Percentiles rank a stretch among this genome's conserved stretches.
These are phyloP conservation scores for Trichopria drosophilae DNA, from an alignment of 2,888 invertebrate species.

Conservation along the genomic window DNA sequence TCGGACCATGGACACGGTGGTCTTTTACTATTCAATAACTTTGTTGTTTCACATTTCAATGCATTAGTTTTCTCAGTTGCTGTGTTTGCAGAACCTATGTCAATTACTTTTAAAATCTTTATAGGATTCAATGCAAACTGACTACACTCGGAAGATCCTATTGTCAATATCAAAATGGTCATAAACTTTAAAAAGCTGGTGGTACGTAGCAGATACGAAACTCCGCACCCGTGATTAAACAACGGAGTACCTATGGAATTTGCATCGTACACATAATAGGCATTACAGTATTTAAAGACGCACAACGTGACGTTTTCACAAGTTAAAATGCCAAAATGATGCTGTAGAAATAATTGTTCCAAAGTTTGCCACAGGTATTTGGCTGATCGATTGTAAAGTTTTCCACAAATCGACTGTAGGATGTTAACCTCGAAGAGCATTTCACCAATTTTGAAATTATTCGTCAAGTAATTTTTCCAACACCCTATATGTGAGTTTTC, in stretches of 20 bases:
- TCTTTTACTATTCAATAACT: too few relatives aligned
- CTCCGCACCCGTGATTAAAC: conserved; percentile 44
- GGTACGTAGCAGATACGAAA: conserved; percentile 40
- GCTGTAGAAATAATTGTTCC: conserved; percentile 42
- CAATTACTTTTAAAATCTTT: conserved; percentile 43
- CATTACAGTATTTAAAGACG: conserved; percentile 47
- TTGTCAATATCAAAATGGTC: conserved; percentile 40
- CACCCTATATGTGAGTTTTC: conserved; percentile 27
- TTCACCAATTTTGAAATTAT: conserved; percentile 45
- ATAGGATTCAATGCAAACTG: conserved; percentile 45
- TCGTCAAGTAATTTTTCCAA: conserved; percentile 38
- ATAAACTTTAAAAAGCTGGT: conserved; percentile 46
- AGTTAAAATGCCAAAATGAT: conserved; percentile 44
- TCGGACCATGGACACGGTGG: too few relatives aligned
- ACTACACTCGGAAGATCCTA: conserved; percentile 47
- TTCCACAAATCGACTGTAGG: conserved; percentile 40
- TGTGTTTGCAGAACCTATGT: too few relatives aligned
- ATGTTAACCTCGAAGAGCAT: conserved; percentile 43
- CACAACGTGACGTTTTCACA: conserved; percentile 48
- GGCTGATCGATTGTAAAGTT: conserved; percentile 36
- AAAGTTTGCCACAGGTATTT: conserved; percentile 43
- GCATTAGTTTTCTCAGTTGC: too few relatives aligned
- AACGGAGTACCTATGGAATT: conserved; percentile 48
- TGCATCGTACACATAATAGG: conserved; percentile 50
- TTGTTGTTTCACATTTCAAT: too few relatives aligned